phyloP scores from a whole-genome alignment of 2,797 vertebrate genomes.

The Onychomys leucogaster region DNA sequence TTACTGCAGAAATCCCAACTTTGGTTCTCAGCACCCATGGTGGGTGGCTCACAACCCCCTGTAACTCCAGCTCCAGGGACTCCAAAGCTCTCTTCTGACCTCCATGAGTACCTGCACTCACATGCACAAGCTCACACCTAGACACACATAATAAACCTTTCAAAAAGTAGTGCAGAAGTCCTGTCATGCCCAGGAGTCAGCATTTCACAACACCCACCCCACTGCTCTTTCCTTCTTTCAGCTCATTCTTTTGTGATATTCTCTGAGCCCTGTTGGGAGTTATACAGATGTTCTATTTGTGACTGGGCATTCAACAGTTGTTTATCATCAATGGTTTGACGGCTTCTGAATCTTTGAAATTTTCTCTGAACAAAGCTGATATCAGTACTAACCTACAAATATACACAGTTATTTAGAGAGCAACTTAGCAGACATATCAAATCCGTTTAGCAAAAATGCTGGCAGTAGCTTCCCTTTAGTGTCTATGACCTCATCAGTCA shows the following conservation, averaged over 20 bases:
- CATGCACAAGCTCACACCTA: not conserved
- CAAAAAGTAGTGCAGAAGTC: no score
- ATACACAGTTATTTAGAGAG: not conserved
- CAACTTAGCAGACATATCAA: not conserved
- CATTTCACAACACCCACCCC: no score
- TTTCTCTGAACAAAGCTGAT: not conserved
- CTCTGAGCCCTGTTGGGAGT: not conserved
- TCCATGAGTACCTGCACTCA: not conserved
- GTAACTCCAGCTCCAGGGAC: not conserved
- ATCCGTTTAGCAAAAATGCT: not conserved
- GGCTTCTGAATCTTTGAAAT: not conserved
- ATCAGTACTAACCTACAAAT: not conserved
- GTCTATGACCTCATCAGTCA: not conserved
- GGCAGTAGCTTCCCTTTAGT: not conserved
- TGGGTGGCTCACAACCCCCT: not conserved
- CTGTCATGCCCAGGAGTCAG: not conserved
- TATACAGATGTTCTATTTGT: no score
- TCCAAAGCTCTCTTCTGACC: not conserved
- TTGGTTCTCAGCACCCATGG: not conserved
- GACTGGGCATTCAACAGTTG: not conserved
- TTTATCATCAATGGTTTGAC: not conserved
- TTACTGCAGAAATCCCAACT: not conserved
- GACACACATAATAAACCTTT: not conserved
- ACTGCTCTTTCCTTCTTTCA: not conserved
- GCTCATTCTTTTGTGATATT: not conserved